Evolutionary conservation across 2,888 invertebrate species (phyloP).

Genomic region (Ctena decussata): DNA sequence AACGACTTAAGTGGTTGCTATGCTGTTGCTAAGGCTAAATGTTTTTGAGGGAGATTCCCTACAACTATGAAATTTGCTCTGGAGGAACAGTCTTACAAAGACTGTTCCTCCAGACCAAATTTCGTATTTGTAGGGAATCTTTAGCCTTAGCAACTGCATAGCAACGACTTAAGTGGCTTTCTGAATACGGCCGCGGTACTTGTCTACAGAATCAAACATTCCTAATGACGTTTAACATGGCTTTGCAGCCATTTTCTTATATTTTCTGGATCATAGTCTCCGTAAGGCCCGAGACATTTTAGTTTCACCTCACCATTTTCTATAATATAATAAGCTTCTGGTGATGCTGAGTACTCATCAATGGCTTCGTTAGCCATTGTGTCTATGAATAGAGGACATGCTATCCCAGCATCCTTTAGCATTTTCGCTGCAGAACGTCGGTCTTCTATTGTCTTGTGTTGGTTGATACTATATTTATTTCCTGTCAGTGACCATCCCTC

Average conservation of each 20-base stretch:
- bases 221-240: neutral
- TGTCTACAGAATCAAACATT: too few relatives aligned
- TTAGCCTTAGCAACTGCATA: too few relatives aligned
- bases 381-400: conserved; percentile 74
- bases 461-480: conserved; percentile 63
- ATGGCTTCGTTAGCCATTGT: conserved; percentile 71
- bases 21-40: too few relatives aligned
- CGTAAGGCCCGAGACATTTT: conserved; percentile 54
- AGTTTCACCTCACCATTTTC: conserved; percentile 70
- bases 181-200: too few relatives aligned
- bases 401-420: conserved; percentile 38
- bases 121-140: too few relatives aligned
- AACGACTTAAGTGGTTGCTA: too few relatives aligned
- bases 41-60: too few relatives aligned
- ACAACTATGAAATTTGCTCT: too few relatives aligned
- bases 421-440: conserved; percentile 70
- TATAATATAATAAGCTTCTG: conserved; percentile 77
- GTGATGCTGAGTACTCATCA: conserved; percentile 70
- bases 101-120: too few relatives aligned
- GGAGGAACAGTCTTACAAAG: too few relatives aligned
- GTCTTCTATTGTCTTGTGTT: conserved; percentile 69
- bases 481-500: conserved; percentile 78
- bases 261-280: conserved; percentile 24
- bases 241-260: conserved; percentile 5
- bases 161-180: too few relatives aligned